Percentiles rank a stretch among this genome's conserved stretches.
These are phyloP conservation scores for Haliaeetus leucogaster DNA, from an alignment of 2,113 vertebrate species.

Conservation along the genomic window DNA sequence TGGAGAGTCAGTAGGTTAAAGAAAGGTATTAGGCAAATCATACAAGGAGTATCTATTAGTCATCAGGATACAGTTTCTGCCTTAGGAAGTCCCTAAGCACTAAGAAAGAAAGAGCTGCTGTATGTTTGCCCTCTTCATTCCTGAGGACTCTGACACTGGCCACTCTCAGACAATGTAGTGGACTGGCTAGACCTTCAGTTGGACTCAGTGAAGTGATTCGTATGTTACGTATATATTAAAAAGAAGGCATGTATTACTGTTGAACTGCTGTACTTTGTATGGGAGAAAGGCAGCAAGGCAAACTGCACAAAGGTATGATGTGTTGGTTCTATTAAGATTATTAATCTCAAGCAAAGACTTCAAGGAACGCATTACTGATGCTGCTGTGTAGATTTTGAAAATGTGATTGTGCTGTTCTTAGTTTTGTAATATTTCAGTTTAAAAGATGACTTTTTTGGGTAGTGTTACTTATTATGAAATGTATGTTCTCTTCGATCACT, in stretches of 20 bases:
- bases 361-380: background rate
- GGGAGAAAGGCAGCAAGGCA: background rate
- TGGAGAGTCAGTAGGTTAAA: background rate
- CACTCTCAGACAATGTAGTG: background rate
- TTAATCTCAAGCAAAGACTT: background rate
- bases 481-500: background rate
- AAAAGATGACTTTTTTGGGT: background rate
- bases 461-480: background rate
- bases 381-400: background rate
- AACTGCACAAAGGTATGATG: background rate
- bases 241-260: background rate
- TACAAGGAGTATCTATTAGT: background rate
- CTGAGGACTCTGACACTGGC: background rate
- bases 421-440: background rate
- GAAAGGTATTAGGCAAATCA: background rate
- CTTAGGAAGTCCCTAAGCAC: background rate
- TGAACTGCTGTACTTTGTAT: background rate
- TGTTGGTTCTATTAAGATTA: background rate
- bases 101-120: background rate
- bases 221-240: background rate
- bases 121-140: background rate
- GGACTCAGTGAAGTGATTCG: background rate
- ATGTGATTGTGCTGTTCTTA: background rate
- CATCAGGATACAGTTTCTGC: background rate
- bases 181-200: background rate